A percentile compares a stretch with the other conserved stretches of the same genome.
phyloP scores from a whole-genome alignment of 2,888 invertebrate genomes.

The Eilema depressum region DNA sequence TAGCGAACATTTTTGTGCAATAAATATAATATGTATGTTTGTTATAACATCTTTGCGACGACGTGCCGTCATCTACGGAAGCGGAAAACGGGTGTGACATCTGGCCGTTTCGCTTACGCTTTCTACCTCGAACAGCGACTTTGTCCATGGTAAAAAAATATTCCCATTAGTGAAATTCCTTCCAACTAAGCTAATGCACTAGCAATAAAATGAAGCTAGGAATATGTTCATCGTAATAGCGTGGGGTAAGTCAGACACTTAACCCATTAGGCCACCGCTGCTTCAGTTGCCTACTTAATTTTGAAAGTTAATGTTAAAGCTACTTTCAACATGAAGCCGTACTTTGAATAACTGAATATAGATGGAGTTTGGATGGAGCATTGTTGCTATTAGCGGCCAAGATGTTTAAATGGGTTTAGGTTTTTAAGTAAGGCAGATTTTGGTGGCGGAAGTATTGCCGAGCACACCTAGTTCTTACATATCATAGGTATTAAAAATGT shows the following conservation, averaged over 20 bases:
- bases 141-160: neutral
- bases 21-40: neutral
- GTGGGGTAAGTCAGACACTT: neutral
- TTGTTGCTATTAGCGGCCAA: neutral
- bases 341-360: constrained; percentile 4
- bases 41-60: neutral
- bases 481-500: neutral
- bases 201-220: neutral
- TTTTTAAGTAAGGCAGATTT: neutral
- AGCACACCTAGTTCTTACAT: neutral
- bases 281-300: neutral
- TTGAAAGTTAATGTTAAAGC: neutral
- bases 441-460: neutral
- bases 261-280: neutral
- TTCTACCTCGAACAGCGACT: neutral
- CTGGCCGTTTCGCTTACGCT: neutral
- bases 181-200: neutral
- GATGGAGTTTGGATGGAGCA: neutral
- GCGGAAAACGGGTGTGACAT: neutral
- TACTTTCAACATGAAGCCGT: constrained; percentile 2
- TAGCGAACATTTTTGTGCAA: too few species aligned
- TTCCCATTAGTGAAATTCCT: neutral
- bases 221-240: neutral
- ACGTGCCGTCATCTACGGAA: neutral
- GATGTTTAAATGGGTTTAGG: neutral